phyloP scores from a whole-genome alignment of 2,797 vertebrate species.

The Pseudopleuronectes americanus region DNA sequence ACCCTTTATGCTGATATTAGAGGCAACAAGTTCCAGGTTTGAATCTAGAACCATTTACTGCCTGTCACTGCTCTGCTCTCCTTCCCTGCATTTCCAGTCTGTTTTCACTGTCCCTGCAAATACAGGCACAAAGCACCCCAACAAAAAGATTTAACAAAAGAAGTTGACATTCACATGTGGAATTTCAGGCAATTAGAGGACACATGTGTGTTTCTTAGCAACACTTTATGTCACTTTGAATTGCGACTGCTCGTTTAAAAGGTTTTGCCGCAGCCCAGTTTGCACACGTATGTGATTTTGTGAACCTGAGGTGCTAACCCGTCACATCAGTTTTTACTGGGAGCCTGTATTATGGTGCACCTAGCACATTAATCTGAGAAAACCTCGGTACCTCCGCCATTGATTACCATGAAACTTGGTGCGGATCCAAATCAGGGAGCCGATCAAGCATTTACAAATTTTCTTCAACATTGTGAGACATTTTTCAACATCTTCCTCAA shows the following conservation, averaged over 20 bases:
- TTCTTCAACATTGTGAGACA: no score
- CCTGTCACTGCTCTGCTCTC: neutral
- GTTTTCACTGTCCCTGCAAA: neutral
- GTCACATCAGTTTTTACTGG: neutral
- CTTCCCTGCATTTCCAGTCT: neutral
- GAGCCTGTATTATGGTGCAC: neutral
- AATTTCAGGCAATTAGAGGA: constrained; percentile 4
- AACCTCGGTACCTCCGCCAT: no score
- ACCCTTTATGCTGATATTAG: neutral
- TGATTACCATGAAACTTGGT: no score
- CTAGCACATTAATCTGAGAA: no score
- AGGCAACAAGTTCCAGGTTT: neutral
- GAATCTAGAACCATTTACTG: neutral
- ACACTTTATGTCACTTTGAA: constrained; percentile 4
- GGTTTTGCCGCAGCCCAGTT: constrained; percentile 12
- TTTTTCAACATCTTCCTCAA: no score
- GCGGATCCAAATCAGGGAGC: no score
- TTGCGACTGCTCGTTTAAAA: constrained; percentile 14
- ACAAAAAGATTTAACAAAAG: neutral
- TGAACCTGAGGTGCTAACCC: neutral
- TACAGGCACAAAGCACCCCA: neutral
- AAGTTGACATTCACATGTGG: neutral
- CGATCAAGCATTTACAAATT: no score
- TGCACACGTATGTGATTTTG: neutral
- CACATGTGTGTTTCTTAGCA: neutral